Percentiles rank a stretch among this genome's conserved stretches.
These are phyloP conservation scores for Australoheros scitulus DNA, from an alignment of 2,113 vertebrate genomes.

Conservation along the genomic window DNA sequence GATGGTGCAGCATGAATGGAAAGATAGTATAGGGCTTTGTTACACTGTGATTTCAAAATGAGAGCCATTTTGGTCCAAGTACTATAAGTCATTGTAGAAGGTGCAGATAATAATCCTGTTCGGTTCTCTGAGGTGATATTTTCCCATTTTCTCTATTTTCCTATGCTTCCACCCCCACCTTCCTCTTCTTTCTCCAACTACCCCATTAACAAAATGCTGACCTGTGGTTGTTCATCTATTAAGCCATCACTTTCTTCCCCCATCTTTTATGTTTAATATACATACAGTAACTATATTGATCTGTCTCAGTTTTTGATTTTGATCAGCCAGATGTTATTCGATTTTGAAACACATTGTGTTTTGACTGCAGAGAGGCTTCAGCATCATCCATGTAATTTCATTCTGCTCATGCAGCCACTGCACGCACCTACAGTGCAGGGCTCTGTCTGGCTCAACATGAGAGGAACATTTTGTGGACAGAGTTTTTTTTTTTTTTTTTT, in stretches of 20 bases:
- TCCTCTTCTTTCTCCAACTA: constrained; percentile 26
- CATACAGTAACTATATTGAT: constrained; percentile 9
- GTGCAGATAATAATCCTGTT: constrained; percentile 50
- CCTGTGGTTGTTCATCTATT: constrained; percentile 22
- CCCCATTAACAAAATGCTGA: constrained; percentile 49
- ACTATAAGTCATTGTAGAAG: constrained; percentile 43
- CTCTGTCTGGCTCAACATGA: constrained; percentile 15
- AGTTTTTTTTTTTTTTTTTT: background rate
- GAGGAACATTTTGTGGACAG: constrained; percentile 15
- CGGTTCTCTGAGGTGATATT: constrained; percentile 45
- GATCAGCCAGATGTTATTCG: background rate
- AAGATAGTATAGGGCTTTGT: constrained; percentile 25
- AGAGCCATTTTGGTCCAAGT: constrained; percentile 41
- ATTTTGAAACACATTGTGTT: background rate
- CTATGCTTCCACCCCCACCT: background rate
- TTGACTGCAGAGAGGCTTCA: constrained; percentile 3
- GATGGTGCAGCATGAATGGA: constrained; percentile 6
- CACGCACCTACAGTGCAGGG: constrained; percentile 8
- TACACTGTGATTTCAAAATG: constrained; percentile 46
- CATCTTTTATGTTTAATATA: constrained; percentile 30
- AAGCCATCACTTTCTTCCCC: constrained; percentile 11
- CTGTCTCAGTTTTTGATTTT: constrained; percentile 5
- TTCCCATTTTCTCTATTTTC: constrained; percentile 56
- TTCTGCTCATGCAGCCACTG: constrained; percentile 44
- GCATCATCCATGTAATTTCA: constrained; percentile 33